Evolutionary conservation across 2,888 invertebrate species (phyloP), one percentile per base, ranked within the genome.

Genomic region (Caenorhabditis sp.): DNA sequence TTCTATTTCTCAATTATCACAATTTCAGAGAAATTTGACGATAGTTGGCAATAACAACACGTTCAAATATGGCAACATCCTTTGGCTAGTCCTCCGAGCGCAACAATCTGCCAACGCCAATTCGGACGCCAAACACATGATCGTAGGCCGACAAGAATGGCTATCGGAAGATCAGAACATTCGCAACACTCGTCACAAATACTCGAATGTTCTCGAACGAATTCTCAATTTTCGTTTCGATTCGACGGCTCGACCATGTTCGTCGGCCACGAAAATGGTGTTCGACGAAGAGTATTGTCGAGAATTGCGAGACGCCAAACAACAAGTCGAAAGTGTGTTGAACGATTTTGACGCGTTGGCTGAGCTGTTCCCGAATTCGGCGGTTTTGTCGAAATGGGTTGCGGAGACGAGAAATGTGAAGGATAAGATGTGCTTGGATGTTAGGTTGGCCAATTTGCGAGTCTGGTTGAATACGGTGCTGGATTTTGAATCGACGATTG

Each of bases 381-480:
- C 24, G 19, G 66, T 62, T 0, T 26, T 69, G 1, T 66, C 66
- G 74, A 58, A 66, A 23, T 51, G 31, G 2, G 64, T 74, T 8
- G 61, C 57, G 27, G 4, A 27, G 14, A 62, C 63, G 14, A 36
- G 62, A 43, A 66, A 66, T 27, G 57, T 54, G 6, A 61, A 23
- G 1, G 63, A 68, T 21, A 69, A 43, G 43, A 50, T 24, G n/a
- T 3, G 54, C 0, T 21, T 73, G 2, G 73, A 73, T 27, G 51
- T 26, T n/a, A 31, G 50, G 21, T 59, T 69, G 65, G 66, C 64
- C 0, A 59, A 66, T 24, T 63, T 74, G 66, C 54, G 74, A 53
- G 90, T 95, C 1, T 96, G 95, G 95, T 93, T 93, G 88, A 96
- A 95, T 89, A 93, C 93, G 88, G 93, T 93, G 0, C 59, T 59